Evolutionary conservation across 92 coral and sea anemone species (phyloP), one percentile per base, ranked within the genome.

Genomic region (Galaxea fascicularis): DNA sequence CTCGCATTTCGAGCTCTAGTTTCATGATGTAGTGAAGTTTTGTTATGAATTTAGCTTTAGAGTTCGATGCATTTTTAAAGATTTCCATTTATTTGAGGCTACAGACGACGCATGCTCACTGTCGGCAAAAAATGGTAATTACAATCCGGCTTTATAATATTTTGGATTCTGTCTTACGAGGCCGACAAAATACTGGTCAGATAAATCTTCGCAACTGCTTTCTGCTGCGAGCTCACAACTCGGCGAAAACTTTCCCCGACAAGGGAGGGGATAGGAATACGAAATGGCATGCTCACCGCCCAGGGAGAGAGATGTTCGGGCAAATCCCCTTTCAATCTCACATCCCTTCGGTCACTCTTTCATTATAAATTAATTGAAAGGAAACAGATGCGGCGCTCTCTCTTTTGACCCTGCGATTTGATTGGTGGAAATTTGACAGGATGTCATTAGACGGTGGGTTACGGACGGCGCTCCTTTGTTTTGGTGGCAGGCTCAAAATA

Each of bases 291-390:
- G 16, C 21, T 18, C 31, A 14, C 69, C n/a, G n/a, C n/a, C 46
- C 28, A 8, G 21, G 56, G 86, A 77, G 58, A 39, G 14, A 45
- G 62, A 17, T 27, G 77, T 15, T 82, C 52, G 7, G 51, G 46
- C 78, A 17, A 65, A 59, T 45, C 70, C 57, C 78, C 1, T 27
- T 15, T 25, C 59, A 22, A 71, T 68, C 54, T 82, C 78, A 70
- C 74, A 71, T 77, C 87, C 91, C 80, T 78, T 58, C 77, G 86
- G 88, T 64, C 66, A 79, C 67, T 89, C 47, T 89, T 82, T 85
- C 93, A 89, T 94, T 89, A 88, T 85, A 87, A 84, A 94, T 94
- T 92, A 94, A 94, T 92, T 87, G 88, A 53, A 84, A 71, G 88
- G 86, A 85, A 91, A 94, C 98, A 94, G 90, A 92, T 89, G 95